phyloP scores from a whole-genome alignment of 2,113 vertebrate genomes.

The Prunella fulvescens region DNA sequence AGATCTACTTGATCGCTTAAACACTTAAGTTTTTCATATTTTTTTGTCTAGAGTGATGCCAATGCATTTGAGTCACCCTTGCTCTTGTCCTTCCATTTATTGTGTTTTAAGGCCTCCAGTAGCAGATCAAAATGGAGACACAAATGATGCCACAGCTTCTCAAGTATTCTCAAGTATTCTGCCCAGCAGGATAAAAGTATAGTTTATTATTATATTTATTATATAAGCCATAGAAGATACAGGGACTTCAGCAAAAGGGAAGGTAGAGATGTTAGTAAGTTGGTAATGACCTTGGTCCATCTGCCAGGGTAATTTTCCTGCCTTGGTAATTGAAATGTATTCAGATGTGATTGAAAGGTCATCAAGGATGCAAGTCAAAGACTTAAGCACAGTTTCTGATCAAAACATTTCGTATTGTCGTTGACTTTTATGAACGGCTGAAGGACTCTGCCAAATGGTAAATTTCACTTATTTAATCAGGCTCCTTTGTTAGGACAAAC shows the following conservation, averaged over 20 bases:
- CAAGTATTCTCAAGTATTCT: background rate
- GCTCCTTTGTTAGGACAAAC: background rate
- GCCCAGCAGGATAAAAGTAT: background rate
- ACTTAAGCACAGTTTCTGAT: background rate
- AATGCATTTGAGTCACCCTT: background rate
- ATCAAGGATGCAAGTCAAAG: background rate
- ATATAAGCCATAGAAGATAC: background rate
- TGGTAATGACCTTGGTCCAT: slow-evolving; percentile 8
- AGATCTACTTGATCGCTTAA: background rate
- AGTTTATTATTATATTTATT: background rate
- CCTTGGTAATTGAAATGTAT: slow-evolving; percentile 18
- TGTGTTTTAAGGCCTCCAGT: background rate
- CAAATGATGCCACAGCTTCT: background rate
- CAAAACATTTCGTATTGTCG: background rate
- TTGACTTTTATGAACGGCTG: background rate
- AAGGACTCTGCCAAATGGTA: slow-evolving; percentile 23
- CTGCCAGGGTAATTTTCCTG: slow-evolving; percentile 14
- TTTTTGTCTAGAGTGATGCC: background rate
- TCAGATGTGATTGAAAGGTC: slow-evolving; percentile 33
- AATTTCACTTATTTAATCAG: slow-evolving; percentile 38
- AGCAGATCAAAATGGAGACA: background rate
- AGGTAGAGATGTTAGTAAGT: background rate
- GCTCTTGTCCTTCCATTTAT: background rate
- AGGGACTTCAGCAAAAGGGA: background rate
- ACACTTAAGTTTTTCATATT: background rate